Conservation (phyloP, 2,113 vertebrate species). For the Cyprinus carpio region DNA sequence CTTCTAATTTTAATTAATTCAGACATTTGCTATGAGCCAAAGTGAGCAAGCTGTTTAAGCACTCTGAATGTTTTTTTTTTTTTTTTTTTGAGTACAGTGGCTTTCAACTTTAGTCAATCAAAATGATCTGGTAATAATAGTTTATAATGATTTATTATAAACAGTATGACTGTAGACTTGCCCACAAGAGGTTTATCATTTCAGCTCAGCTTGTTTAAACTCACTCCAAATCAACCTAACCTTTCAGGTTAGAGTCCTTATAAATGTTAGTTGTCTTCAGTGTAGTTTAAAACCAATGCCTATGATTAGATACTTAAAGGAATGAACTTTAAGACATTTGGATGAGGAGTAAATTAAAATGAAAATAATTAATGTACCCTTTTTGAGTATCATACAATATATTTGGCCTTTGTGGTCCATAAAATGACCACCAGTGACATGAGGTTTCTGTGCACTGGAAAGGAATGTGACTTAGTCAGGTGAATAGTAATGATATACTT, state of each 20-base stretch:
- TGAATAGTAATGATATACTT: constrained; percentile 58
- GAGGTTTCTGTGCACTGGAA: constrained; percentile 19
- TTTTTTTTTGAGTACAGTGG: constrained; percentile 55
- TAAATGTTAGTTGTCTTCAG: constrained; percentile 39
- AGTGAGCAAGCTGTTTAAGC: not conserved
- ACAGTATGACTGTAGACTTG: constrained; percentile 55
- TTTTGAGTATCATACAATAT: not conserved
- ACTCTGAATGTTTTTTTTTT: constrained; percentile 22
- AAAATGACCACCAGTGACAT: not conserved
- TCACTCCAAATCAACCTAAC: constrained; percentile 47
- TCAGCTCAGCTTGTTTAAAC: constrained; percentile 54
- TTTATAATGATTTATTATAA: constrained; percentile 74
- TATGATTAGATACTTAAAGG: not conserved
- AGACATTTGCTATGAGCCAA: not conserved
- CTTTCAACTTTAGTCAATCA: constrained; percentile 69
- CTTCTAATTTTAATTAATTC: not conserved
- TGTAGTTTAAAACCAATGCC: too few relatives aligned
- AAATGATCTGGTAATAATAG: constrained; percentile 72
- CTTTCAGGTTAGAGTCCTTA: not conserved
- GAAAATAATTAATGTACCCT: not conserved
- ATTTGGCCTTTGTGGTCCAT: not conserved
- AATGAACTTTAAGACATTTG: not conserved
- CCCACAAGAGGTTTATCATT: constrained; percentile 68
- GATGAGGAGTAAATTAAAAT: not conserved
- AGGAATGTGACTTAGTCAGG: not conserved